Base-by-base conservation (phyloP, 92 coral and sea anemone species). In the Palythoa caribaeorum region DNA sequence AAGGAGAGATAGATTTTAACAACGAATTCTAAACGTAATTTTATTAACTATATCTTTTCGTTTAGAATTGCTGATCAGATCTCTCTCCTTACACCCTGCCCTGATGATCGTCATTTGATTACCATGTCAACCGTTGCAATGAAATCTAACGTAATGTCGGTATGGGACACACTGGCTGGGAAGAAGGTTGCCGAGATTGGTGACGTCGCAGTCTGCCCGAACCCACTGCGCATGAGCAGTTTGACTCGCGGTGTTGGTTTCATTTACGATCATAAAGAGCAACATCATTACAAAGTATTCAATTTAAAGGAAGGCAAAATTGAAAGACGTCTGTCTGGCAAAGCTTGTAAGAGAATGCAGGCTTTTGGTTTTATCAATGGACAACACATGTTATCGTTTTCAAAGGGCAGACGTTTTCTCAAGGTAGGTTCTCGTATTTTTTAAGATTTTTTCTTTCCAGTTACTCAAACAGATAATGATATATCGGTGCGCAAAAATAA, bases 291-390 rank as follows among this genome's bases (percentile, higher is more conserved):
- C 80, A 94, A 89, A 52, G 93, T 97, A 40, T 81, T 97, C 74
- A 93, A 97, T 84, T 88, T 97, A 2, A 89, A 87, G 21, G 92
- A 93, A 38, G 98, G 98, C 19, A 90, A 40, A 77, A 84, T 97
- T 60, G 98, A 95, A 72, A 90, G 93, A 38, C 92, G 91, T 37
- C 73, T 97, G 69, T 88, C 90, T 16, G 99, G 99, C 38, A 92
- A 92, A 73, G 97, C 99, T 35, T 97, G 99, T 92, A 97, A 94
- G 87, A 91, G 99, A 65, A 95, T 94, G 96, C 88, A 94, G 68
- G 96, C 96, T 51, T 92, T 95, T 89, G 97, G 98, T 40, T 66
- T 94, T 84, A 93, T 95, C 28, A 98, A 97, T 81, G 60, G 90
- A 38, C 87, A 91, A 9, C 91, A 83, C 72, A 89, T 97, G 93